Evolutionary conservation across 2,888 invertebrate species (phyloP), one percentile per base, ranked within the genome.

Genomic region (Eupithecia dodoneata): DNA sequence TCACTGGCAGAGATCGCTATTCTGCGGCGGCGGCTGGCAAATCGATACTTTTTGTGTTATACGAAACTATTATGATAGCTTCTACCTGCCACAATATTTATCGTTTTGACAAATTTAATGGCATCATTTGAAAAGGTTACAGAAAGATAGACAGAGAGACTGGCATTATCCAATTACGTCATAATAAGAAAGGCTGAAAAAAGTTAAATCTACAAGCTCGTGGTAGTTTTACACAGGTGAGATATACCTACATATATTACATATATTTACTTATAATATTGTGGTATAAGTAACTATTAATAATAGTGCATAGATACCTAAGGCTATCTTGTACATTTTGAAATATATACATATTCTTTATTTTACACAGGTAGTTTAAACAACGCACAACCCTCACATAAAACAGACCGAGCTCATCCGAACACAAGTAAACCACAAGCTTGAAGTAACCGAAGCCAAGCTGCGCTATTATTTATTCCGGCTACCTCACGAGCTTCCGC

Each of bases 401-500:
- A 59, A 6, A 66, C 41, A 66, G 42, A 15, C 10, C 13, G 15
- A 66, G 42, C 42, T 42, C 42, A 66, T 42, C 42, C 41, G 41
- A 65, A 30, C 63, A 65, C 30, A 65, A 65, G 41, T 41, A 41
- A 41, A 30, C 63, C 63, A 63, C 42, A 3, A 66, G 66, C 42
- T 42, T 66, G 42, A 42, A 42, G 15, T 65, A 65, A 13, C 47
- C 52, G 41, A 49, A 81, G 63, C 76, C 77, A 66, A 42, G 42
- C 66, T 15, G 41, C 13, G 45, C 69, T 74, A 71, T 69, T 84
- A 81, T 83, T 82, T 82, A 81, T 82, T 83, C 82, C 76, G 76
- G 65, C 76, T 76, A 77, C 76, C 81, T 83, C 81, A 81, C 80
- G 79, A 81, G 47, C 83, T 82, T 86, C 87, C 87, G 86, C 81